Base-by-base conservation (phyloP, 2,888 invertebrate species). In the Pseudococcus longispinus region DNA sequence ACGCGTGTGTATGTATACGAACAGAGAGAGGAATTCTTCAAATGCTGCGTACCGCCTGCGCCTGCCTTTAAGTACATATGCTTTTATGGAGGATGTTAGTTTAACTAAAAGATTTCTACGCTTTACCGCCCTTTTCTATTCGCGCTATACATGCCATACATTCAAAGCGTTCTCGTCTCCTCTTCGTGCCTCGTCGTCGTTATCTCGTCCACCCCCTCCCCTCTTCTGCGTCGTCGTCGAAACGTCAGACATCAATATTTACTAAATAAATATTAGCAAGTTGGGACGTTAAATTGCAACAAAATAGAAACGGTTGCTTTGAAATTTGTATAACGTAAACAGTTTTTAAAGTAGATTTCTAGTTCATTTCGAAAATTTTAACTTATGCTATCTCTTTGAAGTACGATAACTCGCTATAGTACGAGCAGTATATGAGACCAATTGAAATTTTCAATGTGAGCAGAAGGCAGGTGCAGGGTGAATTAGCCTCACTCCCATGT, bases 91-190 rank as follows among this genome's bases (percentile, higher is more conserved):
- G 37, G 32, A 74, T 74, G 74, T 74, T 74, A 32, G 74, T 74
- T 74, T 74, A 74, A 74, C 74, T 74, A 74, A 74, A 74, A 74
- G 74, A 74, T 74, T 74, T 74, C 74, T n/a, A 74, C 74, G 74
- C 74, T 32, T 74, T 74, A 37, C 74, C 74, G 37, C 74, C 37
- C n/a, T 26, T n/a, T 37, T 15, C 51, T 46, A 46, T 46, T 46
- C 44, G 44, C 44, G 13, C 5, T 46, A 46, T n/a, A 51, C 51
- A 51, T n/a, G 13, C 65, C 5, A 8, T 13, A 37, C n/a, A 74
- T 74, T 74, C 74, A 74, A 74, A 74, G 74, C 74, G 74, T 74
- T 74, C n/a, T 51, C n/a, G 5, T n/a, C n/a, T n/a, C 5, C 51
- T 18, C 51, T 5, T 51, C 51, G 4, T 46, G n/a, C 8, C 44